Conservation (phyloP, 2,797 vertebrate genomes). For the Tachyglossus aculeatus region DNA sequence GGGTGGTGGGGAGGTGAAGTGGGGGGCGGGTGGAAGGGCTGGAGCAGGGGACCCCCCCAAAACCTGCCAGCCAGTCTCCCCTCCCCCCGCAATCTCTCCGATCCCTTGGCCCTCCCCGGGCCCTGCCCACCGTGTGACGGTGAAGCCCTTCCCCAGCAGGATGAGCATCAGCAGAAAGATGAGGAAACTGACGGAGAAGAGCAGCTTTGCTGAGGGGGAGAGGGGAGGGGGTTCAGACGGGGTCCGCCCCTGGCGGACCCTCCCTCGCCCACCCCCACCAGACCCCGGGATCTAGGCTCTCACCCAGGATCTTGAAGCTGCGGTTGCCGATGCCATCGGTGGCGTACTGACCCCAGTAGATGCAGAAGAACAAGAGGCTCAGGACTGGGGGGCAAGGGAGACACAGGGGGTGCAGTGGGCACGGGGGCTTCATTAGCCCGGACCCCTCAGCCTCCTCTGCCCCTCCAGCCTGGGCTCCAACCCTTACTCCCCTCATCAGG, state of each 20-base stretch:
- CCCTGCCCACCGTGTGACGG: slow-evolving; percentile 85
- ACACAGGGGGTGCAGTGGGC: background rate
- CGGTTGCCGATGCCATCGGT: slow-evolving; percentile 86
- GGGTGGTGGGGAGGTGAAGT: slow-evolving; percentile 8
- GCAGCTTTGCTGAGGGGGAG: slow-evolving; percentile 85
- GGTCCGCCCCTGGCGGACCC: no score
- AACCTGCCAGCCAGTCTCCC: background rate
- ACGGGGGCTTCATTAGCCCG: background rate
- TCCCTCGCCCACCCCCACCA: background rate
- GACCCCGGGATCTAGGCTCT: slow-evolving; percentile 9
- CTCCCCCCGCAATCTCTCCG: background rate
- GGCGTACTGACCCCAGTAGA: slow-evolving; percentile 92
- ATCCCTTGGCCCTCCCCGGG: background rate
- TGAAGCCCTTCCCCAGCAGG: slow-evolving; percentile 92
- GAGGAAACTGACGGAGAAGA: slow-evolving; percentile 93
- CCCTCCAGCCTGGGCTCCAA: background rate
- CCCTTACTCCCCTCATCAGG: background rate
- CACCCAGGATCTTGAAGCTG: slow-evolving; percentile 82
- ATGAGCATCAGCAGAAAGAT: slow-evolving; percentile 92
- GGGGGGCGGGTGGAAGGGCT: background rate
- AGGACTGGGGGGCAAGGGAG: slow-evolving; percentile 74
- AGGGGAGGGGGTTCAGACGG: background rate
- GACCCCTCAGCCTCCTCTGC: background rate
- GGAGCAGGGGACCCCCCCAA: background rate
- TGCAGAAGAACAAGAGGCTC: slow-evolving; percentile 91